phyloP scores from a whole-genome alignment of 2,113 vertebrate species.

The Campylomormyrus tamandua region DNA sequence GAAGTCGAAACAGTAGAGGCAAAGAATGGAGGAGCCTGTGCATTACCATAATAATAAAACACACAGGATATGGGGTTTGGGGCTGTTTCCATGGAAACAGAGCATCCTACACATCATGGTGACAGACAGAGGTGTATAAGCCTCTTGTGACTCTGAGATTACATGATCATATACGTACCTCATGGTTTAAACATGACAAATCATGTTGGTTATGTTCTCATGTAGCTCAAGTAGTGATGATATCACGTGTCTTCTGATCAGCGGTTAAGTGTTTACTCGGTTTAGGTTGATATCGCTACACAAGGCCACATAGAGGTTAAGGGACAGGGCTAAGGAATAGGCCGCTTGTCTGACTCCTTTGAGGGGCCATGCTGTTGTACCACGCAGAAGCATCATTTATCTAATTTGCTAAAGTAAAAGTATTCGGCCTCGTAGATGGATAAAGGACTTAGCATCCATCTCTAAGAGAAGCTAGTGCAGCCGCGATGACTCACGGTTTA shows the following conservation, averaged over 20 bases:
- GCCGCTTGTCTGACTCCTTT: neutral
- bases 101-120: neutral
- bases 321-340: neutral
- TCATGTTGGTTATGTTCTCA: neutral
- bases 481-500: neutral
- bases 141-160: neutral
- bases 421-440: neutral
- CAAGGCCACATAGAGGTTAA: neutral
- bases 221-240: neutral
- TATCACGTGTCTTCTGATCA: neutral
- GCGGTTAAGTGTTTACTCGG: neutral
- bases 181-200: neutral
- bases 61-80: neutral
- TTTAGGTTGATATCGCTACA: neutral
- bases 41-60: neutral
- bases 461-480: neutral
- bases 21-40: neutral
- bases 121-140: neutral
- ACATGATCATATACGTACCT: neutral
- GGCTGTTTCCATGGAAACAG: constrained; percentile 6
- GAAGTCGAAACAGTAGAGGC: neutral
- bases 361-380: neutral
- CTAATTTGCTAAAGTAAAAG: neutral
- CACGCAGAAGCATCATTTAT: neutral
- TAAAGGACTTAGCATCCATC: neutral